phyloP scores from a whole-genome alignment of 2,113 vertebrate species.

The Oreamnos americanus region DNA sequence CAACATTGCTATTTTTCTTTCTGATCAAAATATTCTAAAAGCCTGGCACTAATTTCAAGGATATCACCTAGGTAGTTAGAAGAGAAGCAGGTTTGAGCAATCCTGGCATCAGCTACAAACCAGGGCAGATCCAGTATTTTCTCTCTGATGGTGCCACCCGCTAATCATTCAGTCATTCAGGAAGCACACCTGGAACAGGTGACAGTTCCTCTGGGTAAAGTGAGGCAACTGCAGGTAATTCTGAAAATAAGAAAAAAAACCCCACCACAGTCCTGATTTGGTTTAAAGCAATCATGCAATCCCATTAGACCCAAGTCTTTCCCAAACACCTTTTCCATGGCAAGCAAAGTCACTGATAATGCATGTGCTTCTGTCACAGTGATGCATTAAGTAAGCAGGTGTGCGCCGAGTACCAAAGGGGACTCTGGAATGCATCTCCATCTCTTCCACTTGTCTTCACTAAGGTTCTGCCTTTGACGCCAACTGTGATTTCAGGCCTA shows the following conservation, averaged over 20 bases:
- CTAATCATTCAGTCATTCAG: background rate
- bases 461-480: constrained; percentile 78
- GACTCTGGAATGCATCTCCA: constrained; percentile 69
- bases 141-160: background rate
- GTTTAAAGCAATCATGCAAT: constrained; percentile 37
- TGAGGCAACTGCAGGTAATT: constrained; percentile 61
- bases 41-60: background rate
- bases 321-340: constrained; percentile 66
- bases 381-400: constrained; percentile 78
- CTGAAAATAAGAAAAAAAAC: constrained; percentile 60
- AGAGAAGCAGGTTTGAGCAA: background rate
- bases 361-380: constrained; percentile 77
- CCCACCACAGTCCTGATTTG: constrained; percentile 58
- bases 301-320: constrained; percentile 42
- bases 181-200: background rate
- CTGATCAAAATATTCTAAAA: constrained; percentile 9
- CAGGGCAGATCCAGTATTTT: background rate
- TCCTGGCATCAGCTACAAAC: background rate
- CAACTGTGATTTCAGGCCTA: too few relatives aligned
- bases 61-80: constrained; percentile 41
- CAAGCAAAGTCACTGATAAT: constrained; percentile 76
- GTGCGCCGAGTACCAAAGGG: constrained; percentile 70
- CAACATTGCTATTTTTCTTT: background rate
- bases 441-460: constrained; percentile 37
- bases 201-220: constrained; percentile 21